These are phyloP conservation scores for Verasper variegatus DNA, from an alignment of 2,113 vertebrate genomes.

Conservation along the genomic window DNA sequence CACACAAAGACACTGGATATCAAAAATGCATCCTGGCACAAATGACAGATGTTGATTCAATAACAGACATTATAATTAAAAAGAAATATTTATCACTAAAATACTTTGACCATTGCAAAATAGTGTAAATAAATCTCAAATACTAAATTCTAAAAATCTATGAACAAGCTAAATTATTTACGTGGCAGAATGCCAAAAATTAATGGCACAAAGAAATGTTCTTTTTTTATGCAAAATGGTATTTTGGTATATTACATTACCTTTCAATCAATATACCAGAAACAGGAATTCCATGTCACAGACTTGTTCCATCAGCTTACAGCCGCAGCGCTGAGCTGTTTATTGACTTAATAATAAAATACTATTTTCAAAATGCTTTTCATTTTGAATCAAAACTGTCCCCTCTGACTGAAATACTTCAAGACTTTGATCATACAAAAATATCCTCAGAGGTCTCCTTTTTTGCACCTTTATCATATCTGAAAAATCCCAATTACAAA, in stretches of 20 bases:
- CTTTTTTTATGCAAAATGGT: slow-evolving; percentile 8
- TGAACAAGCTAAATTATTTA: slow-evolving; percentile 35
- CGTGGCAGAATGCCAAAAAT: neutral
- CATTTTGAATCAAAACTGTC: slow-evolving; percentile 22
- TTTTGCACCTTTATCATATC: slow-evolving; percentile 49
- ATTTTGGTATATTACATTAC: neutral
- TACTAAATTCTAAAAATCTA: slow-evolving; percentile 28
- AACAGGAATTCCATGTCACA: neutral
- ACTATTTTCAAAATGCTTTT: slow-evolving; percentile 34
- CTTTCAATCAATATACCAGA: neutral
- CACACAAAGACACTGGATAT: slow-evolving; percentile 70
- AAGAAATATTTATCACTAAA: slow-evolving; percentile 48
- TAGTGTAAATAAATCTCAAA: slow-evolving; percentile 52
- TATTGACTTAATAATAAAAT: slow-evolving; percentile 24
- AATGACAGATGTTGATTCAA: slow-evolving; percentile 36
- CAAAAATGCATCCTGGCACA: slow-evolving; percentile 35
- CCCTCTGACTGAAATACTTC: slow-evolving; percentile 11
- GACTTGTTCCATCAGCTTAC: slow-evolving; percentile 26
- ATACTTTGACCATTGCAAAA: slow-evolving; percentile 48
- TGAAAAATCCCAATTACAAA: slow-evolving; percentile 71
- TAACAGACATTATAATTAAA: slow-evolving; percentile 43
- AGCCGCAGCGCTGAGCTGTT: slow-evolving; percentile 11
- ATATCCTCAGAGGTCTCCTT: slow-evolving; percentile 47
- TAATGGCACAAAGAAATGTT: slow-evolving; percentile 11
- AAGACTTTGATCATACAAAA: slow-evolving; percentile 63